Evolutionary conservation across 2,797 vertebrate species (phyloP).

Genomic region (Benthosema pterotum): DNA sequence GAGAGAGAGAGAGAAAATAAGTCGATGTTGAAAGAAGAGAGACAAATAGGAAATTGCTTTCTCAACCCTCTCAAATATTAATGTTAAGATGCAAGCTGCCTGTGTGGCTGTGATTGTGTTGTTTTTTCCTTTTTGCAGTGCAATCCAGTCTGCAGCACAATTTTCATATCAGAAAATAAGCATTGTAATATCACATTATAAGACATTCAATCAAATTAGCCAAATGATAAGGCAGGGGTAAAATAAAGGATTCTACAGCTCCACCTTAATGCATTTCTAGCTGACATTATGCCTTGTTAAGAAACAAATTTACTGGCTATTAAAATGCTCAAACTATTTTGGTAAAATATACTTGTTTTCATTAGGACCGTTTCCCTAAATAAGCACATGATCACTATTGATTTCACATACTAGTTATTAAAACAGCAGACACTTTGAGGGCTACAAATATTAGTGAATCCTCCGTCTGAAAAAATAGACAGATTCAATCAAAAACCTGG

Average conservation of each 20-base stretch:
- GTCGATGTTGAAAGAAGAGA: slow-evolving; percentile 7
- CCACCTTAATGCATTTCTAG: slow-evolving; percentile 18
- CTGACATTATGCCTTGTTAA: slow-evolving; percentile 18
- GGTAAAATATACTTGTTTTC: background rate
- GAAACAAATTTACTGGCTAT: slow-evolving; percentile 11
- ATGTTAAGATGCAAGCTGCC: slow-evolving; percentile 62
- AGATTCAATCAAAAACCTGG: slow-evolving; percentile 38
- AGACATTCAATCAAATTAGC: slow-evolving; percentile 35
- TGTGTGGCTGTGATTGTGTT: slow-evolving; percentile 36
- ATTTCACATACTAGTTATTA: background rate
- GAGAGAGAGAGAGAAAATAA: too few relatives aligned
- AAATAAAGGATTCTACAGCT: slow-evolving; percentile 22
- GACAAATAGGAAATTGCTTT: slow-evolving; percentile 22
- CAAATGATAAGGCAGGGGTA: slow-evolving; percentile 11
- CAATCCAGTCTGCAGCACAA: slow-evolving; percentile 31
- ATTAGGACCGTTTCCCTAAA: background rate
- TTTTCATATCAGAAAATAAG: slow-evolving; percentile 24
- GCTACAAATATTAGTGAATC: slow-evolving; percentile 46
- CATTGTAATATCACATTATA: slow-evolving; percentile 30
- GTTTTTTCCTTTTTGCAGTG: slow-evolving; percentile 18
- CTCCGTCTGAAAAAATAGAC: slow-evolving; percentile 47
- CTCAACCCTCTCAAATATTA: slow-evolving; percentile 39
- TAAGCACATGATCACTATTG: too few relatives aligned
- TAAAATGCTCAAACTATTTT: slow-evolving; percentile 13
- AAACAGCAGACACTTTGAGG: slow-evolving; percentile 27